Base-by-base conservation (phyloP, 2,113 vertebrate species). In the Urocynchramus pylzowi region DNA sequence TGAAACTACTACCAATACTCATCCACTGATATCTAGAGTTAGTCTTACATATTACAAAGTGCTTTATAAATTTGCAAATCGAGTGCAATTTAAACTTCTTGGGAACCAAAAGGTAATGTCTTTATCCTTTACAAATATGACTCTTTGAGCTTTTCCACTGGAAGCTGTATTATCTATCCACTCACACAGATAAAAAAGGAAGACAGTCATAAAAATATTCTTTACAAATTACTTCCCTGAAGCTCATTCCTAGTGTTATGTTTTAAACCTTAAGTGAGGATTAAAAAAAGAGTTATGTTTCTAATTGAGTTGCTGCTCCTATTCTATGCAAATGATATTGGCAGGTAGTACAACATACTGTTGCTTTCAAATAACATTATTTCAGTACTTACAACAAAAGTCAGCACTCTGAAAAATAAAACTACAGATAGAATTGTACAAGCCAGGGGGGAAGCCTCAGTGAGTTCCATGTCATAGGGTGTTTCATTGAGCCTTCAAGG, bases 111-210 rank as follows among this genome's bases (percentile, higher is more conserved):
- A 73, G 73, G 75, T 92, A 31, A 83, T 16, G 61, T 42, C 26
- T 88, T 96, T 87, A 96, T 84, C 68, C 73, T 84, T 76, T 78
- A 76, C 77, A 91, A 94, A 92, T 56, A 92, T 3, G n/a, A 74
- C 47, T 93, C 41, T 91, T 3, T 44, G 67, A 95, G 57, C 61
- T 96, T 86, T 95, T 90, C 35, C 75, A 70, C 63, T n/a, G 42
- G 16, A 96, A 91, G 54, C 11, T 84, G 37, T 33, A 92, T 80
- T 86, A 83, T 70, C 64, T 92, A 47, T 50, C 50, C 33, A 70
- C 20, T 80, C 52, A 30, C 20, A 74, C 33, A 67, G 63, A 90
- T 93, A 84, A 94, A 69, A 93, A 94, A 75, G 44, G 69, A 82
- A 57, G 23, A 88, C 28, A 94, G 16, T 16, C 49, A 68, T 83